phyloP scores from a whole-genome alignment of 2,113 vertebrate species.

The Xerus inauris region DNA sequence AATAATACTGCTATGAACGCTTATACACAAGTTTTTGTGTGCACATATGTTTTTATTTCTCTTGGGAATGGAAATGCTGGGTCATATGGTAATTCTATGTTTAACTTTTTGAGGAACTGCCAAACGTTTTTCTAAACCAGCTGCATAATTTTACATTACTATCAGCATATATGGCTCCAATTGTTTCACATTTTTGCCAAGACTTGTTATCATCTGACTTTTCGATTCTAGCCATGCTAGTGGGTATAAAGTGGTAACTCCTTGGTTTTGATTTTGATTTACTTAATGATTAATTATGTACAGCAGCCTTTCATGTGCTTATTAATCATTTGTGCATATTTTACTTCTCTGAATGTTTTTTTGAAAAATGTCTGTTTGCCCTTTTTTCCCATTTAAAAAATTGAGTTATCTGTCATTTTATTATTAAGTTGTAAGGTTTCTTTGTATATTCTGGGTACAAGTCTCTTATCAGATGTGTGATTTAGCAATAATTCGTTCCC shows the following conservation, averaged over 20 bases:
- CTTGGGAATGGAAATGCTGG: not conserved
- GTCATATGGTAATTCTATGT: not conserved
- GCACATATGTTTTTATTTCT: not conserved
- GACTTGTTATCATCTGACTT: not conserved
- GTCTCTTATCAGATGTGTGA: not conserved
- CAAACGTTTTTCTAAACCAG: not conserved
- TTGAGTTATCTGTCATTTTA: not conserved
- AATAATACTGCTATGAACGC: not conserved
- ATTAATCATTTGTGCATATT: not conserved
- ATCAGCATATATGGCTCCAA: not conserved
- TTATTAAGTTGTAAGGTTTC: not conserved
- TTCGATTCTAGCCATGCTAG: not conserved
- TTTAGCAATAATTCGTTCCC: not conserved
- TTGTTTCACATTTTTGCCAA: not conserved
- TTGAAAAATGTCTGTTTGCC: not conserved
- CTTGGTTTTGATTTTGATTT: constrained; percentile 37
- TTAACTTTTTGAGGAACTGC: constrained; percentile 32
- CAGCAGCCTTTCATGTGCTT: not conserved
- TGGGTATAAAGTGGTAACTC: not conserved
- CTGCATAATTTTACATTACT: not conserved
- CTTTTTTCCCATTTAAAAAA: not conserved
- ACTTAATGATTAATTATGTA: not conserved
- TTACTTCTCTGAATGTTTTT: not conserved
- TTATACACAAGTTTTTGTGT: not conserved
- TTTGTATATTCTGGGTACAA: not conserved